phyloP scores from a whole-genome alignment of 2,888 invertebrate genomes.

The Leptopterna dolabrata region DNA sequence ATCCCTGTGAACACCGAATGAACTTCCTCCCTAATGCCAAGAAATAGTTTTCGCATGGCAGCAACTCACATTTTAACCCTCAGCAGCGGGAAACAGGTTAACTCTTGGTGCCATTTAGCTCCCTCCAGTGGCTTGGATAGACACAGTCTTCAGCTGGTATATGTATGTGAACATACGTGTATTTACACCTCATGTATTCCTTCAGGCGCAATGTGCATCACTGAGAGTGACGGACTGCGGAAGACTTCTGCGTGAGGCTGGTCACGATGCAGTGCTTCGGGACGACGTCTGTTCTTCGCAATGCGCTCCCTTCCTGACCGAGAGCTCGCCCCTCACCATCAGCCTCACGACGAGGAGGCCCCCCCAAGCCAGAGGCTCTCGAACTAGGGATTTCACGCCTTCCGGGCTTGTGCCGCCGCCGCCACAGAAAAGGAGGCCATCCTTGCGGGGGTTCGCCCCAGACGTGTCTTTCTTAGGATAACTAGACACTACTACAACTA shows the following conservation, averaged over 20 bases:
- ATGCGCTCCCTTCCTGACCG: conserved; percentile 70
- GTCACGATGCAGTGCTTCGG: conserved; percentile 81
- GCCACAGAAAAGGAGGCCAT: conserved; percentile 46
- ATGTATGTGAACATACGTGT: too few species aligned
- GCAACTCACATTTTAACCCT: too few species aligned
- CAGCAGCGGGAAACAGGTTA: too few species aligned
- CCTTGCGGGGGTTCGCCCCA: conserved; percentile 40
- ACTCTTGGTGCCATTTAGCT: too few species aligned
- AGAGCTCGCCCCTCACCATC: conserved; percentile 33
- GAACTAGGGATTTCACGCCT: conserved; percentile 57
- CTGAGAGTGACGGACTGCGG: conserved; percentile 88
- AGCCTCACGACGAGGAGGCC: conserved; percentile 55
- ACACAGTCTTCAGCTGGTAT: too few species aligned
- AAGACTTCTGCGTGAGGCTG: conserved; percentile 84
- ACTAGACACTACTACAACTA: neutral
- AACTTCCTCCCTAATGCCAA: too few species aligned
- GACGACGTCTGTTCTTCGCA: conserved; percentile 93
- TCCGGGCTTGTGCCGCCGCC: conserved; percentile 59
- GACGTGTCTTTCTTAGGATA: conserved; percentile 23
- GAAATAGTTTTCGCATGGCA: too few species aligned
- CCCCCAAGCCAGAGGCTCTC: conserved; percentile 24
- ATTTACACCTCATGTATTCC: too few species aligned
- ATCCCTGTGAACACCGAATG: too few species aligned
- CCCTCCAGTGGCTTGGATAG: too few species aligned
- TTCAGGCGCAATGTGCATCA: conserved; percentile 88